These are phyloP conservation scores for Cyclophora punctaria DNA, from an alignment of 2,888 invertebrate species.

Conservation along the genomic window DNA sequence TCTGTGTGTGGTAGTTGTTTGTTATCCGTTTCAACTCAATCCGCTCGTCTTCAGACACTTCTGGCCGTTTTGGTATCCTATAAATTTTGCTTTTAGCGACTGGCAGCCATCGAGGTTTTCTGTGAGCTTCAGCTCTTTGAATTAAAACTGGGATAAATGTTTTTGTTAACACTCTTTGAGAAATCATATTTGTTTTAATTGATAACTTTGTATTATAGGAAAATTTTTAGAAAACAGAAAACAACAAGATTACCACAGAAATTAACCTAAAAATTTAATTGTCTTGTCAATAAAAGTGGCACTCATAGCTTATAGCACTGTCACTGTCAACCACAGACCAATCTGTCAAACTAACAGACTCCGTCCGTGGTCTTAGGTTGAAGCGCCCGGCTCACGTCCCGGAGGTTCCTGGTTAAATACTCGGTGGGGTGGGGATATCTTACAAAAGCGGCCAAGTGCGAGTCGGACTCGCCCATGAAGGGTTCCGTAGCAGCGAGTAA, in stretches of 20 bases:
- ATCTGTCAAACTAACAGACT: too few relatives aligned
- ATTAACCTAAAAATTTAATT: neutral
- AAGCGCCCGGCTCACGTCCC: too few relatives aligned
- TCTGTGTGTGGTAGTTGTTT: slow-evolving; percentile 81
- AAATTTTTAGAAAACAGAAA: neutral
- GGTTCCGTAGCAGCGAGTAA: too few relatives aligned
- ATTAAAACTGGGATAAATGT: slow-evolving; percentile 45
- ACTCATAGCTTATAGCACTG: too few relatives aligned
- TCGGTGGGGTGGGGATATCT: too few relatives aligned
- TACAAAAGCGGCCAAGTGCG: too few relatives aligned
- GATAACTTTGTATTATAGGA: neutral
- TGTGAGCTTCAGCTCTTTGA: slow-evolving; percentile 56
- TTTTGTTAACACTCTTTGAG: slow-evolving; percentile 39
- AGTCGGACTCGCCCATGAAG: too few relatives aligned
- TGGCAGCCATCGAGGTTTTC: slow-evolving; percentile 88
- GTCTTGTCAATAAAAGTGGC: too few relatives aligned
- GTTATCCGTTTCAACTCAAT: slow-evolving; percentile 79
- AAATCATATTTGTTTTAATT: slow-evolving; percentile 25
- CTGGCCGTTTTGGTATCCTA: slow-evolving; percentile 78
- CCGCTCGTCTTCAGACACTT: slow-evolving; percentile 77
- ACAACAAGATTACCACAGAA: neutral
- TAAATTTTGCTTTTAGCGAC: slow-evolving; percentile 87
- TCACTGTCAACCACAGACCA: too few relatives aligned
- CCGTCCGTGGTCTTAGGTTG: too few relatives aligned
- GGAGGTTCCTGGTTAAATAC: too few relatives aligned